A percentile compares a stretch with the other conserved stretches of the same genome.
Conservation (phyloP, 1,140 invertebrate genomes). For the Musca vetustissima region DNA sequence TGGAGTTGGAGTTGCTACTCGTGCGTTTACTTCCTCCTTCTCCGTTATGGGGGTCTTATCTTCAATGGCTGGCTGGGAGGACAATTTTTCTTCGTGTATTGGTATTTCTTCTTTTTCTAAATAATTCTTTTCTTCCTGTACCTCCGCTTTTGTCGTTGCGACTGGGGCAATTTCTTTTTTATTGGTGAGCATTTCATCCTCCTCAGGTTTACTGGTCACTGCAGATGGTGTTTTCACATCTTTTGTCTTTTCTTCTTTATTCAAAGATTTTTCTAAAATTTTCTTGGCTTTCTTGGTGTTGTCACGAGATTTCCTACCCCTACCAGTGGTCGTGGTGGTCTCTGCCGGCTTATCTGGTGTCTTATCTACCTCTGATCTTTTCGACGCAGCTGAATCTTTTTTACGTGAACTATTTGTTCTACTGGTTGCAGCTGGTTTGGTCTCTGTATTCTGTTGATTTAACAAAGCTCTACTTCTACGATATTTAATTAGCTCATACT, state of each 20-base stretch:
- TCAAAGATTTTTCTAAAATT: slow-evolving; percentile 12
- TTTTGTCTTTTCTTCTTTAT: background rate
- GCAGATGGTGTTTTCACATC: background rate
- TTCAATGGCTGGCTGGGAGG: too few species aligned
- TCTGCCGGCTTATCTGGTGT: background rate
- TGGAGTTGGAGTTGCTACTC: slow-evolving; percentile 1
- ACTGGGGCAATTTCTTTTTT: too few species aligned
- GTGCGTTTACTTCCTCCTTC: slow-evolving; percentile 5
- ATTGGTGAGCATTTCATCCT: too few species aligned
- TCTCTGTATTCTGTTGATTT: background rate
- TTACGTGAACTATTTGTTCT: slow-evolving; percentile 32
- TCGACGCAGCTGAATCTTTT: slow-evolving; percentile 29
- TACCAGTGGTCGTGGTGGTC: background rate
- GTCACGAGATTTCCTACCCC: background rate
- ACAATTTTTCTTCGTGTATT: background rate
- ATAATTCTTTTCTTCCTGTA: too few species aligned
- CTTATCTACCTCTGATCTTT: slow-evolving; percentile 20
- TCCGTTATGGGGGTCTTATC: background rate
- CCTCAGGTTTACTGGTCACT: background rate
- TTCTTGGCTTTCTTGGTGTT: slow-evolving; percentile 8
- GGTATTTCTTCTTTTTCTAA: too few species aligned
- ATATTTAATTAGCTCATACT: slow-evolving; percentile 68
- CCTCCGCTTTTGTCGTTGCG: background rate
- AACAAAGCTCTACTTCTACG: slow-evolving; percentile 58
- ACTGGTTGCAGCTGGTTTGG: background rate